These are phyloP conservation scores for Argentina silus DNA, from an alignment of 2,797 vertebrate species.

Conservation along the genomic window DNA sequence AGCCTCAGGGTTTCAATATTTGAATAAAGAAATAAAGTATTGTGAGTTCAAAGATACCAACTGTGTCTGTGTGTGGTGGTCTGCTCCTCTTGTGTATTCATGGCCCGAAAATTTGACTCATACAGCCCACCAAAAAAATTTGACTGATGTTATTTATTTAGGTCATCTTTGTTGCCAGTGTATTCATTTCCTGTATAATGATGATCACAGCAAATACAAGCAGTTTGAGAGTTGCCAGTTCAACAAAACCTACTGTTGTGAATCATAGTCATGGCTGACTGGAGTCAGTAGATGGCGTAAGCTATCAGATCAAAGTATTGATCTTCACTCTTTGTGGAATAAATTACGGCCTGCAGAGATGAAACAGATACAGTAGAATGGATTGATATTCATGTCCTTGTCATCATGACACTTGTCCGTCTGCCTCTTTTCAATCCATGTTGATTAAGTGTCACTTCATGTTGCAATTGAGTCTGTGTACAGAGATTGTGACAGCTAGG, in stretches of 20 bases:
- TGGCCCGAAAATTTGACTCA: too few species aligned
- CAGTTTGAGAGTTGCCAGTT: neutral
- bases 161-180: too few species aligned
- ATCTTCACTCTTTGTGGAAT: neutral
- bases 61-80: neutral
- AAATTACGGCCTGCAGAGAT: neutral
- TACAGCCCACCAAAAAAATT: too few species aligned
- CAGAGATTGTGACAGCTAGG: too few species aligned
- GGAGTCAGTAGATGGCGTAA: neutral
- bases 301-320: neutral
- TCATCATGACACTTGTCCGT: neutral
- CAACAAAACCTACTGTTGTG: too few species aligned
- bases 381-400: neutral
- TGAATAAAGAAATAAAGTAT: conserved; percentile 65
- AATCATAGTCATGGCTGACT: neutral
- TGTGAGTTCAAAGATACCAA: conserved; percentile 29
- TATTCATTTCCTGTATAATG: neutral
- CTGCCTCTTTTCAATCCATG: neutral
- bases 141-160: neutral
- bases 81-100: neutral
- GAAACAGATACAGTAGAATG: neutral
- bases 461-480: neutral
- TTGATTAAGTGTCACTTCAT: neutral
- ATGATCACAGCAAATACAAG: neutral
- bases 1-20: conserved; percentile 66